Conservation (phyloP, 2,888 invertebrate genomes). For the Alsophila aescularia region DNA sequence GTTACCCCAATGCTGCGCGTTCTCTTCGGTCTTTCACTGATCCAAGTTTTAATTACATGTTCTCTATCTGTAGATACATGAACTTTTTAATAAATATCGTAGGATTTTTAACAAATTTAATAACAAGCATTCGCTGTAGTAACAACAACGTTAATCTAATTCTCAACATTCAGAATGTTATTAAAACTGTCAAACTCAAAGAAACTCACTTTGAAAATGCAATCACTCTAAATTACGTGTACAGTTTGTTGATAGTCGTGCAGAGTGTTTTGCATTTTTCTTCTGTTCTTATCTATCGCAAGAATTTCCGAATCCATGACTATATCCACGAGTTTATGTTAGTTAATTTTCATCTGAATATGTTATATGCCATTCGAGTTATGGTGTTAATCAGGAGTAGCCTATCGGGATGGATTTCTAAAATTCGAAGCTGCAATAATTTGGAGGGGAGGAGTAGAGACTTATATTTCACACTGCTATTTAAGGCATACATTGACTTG, state of each 20-base stretch:
- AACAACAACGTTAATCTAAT: slow-evolving; percentile 8
- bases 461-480: background rate
- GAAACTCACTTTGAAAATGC: background rate
- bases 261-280: background rate
- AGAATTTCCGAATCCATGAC: background rate
- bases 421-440: background rate
- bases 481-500: slow-evolving; percentile 16
- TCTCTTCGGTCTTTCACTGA: background rate
- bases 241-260: background rate
- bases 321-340: background rate
- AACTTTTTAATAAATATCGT: background rate
- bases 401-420: background rate
- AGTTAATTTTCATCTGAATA: slow-evolving; percentile 2
- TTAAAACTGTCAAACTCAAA: background rate
- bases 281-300: background rate
- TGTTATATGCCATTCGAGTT: slow-evolving; percentile 8
- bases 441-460: background rate
- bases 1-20: background rate
- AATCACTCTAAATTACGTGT: background rate
- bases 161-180: slow-evolving; percentile 7
- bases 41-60: background rate
- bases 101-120: slow-evolving; percentile 4
- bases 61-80: background rate
- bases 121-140: background rate
- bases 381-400: background rate